Evolutionary conservation across 2,113 vertebrate species (phyloP).

Genomic region (Phalacrocorax carbo): DNA sequence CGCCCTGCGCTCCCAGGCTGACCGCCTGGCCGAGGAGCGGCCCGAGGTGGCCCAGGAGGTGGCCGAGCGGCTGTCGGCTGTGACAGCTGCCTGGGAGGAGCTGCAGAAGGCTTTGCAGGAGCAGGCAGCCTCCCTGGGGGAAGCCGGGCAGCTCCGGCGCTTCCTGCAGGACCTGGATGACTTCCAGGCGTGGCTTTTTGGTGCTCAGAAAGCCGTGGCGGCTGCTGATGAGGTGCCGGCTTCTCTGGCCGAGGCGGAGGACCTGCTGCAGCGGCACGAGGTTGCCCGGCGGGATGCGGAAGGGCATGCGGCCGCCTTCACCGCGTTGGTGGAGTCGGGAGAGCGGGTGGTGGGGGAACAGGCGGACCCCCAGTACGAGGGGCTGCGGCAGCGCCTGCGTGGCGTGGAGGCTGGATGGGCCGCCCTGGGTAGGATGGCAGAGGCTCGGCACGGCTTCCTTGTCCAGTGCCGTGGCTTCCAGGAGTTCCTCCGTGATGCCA

Average conservation of each 20-base stretch:
- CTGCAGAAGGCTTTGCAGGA: conserved; percentile 81
- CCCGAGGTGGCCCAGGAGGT: conserved; percentile 81
- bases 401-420: conserved; percentile 87
- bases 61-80: conserved; percentile 60
- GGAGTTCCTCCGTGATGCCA: conserved; percentile 89
- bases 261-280: conserved; percentile 81
- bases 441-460: conserved; percentile 82
- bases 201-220: conserved; percentile 88
- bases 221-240: conserved; percentile 86
- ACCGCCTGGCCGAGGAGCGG: conserved; percentile 77
- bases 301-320: conserved; percentile 78
- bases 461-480: conserved; percentile 87
- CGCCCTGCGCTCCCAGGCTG: conserved; percentile 79
- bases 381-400: conserved; percentile 83
- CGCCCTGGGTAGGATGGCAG: conserved; percentile 88
- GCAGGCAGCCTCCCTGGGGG: conserved; percentile 84
- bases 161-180: conserved; percentile 94
- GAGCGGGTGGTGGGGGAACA: conserved; percentile 79
- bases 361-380: conserved; percentile 87
- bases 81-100: conserved; percentile 79
- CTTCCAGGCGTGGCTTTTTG: conserved; percentile 92
- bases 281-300: conserved; percentile 79
- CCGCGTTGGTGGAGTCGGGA: conserved; percentile 75
- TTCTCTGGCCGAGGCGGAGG: conserved; percentile 85
- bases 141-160: conserved; percentile 92